Conservation (phyloP, 2,888 invertebrate genomes). For the Tiphia femorata region DNA sequence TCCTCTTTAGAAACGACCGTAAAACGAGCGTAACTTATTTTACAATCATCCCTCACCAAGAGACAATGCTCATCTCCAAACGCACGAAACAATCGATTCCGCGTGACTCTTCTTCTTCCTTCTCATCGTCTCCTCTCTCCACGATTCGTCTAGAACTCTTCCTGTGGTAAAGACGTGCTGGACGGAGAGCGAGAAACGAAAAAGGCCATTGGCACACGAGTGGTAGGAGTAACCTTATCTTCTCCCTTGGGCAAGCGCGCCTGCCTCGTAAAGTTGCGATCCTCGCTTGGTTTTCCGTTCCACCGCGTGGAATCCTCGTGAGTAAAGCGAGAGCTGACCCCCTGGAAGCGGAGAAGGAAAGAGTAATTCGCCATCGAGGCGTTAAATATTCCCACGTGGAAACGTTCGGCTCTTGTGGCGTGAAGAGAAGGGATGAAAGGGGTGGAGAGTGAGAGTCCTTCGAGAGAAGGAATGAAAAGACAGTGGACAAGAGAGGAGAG, state of each 20-base stretch:
- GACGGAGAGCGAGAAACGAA: constrained; percentile 5
- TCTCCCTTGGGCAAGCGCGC: constrained; percentile 42
- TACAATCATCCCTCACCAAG: too few relatives aligned
- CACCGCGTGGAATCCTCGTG: neutral
- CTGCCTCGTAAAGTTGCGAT: constrained; percentile 44
- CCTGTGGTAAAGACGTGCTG: constrained; percentile 11
- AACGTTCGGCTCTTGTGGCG: constrained; percentile 39
- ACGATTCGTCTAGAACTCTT: neutral
- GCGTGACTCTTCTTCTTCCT: neutral
- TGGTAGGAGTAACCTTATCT: constrained; percentile 47
- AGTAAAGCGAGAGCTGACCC: constrained; percentile 22
- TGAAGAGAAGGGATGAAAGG: constrained; percentile 12
- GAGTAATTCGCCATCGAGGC: constrained; percentile 46
- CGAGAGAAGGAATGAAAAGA: neutral
- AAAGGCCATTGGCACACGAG: constrained; percentile 26
- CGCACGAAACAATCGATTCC: too few relatives aligned
- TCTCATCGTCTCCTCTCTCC: neutral
- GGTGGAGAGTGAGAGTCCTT: too few relatives aligned
- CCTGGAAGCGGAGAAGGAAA: constrained; percentile 30
- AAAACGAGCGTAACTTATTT: neutral
- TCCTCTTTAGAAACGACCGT: neutral
- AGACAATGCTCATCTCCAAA: too few relatives aligned
- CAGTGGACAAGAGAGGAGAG: neutral
- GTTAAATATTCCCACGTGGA: constrained; percentile 62
- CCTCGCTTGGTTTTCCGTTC: neutral